A percentile compares a stretch with the other conserved stretches of the same genome.
Evolutionary conservation across 2,888 invertebrate genomes (phyloP).

Genomic region (Ypsolopha scabrella): DNA sequence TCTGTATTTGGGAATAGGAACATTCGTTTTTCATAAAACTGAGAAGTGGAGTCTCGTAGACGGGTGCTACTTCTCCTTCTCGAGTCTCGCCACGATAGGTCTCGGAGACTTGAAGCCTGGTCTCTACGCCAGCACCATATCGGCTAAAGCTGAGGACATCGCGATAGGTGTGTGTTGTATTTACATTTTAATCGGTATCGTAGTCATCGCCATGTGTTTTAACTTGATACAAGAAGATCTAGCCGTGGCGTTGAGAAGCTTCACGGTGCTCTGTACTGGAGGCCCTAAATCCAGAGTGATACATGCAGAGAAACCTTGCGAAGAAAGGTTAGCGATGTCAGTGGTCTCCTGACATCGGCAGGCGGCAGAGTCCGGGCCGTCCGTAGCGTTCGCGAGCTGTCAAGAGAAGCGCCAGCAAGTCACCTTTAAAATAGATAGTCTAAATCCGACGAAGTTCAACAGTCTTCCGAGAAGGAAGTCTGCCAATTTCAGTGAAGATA

Average conservation of each 20-base stretch:
- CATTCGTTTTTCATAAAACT: constrained; percentile 88
- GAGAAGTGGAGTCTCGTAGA: constrained; percentile 94
- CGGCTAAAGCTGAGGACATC: constrained; percentile 67
- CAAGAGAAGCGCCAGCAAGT: constrained; percentile 37
- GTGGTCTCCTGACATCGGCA: constrained; percentile 70
- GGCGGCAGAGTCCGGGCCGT: constrained; percentile 38
- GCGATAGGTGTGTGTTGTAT: constrained; percentile 83
- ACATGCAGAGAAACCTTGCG: constrained; percentile 54
- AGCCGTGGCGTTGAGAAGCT: constrained; percentile 27
- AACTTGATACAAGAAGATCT: constrained; percentile 87
- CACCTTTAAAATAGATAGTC: constrained; percentile 45
- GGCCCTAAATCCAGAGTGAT: constrained; percentile 38
- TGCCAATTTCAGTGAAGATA: constrained; percentile 37
- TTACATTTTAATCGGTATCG: constrained; percentile 87
- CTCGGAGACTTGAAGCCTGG: constrained; percentile 85
- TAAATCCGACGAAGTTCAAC: constrained; percentile 61
- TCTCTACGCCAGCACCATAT: constrained; percentile 57
- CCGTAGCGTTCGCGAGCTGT: constrained; percentile 24
- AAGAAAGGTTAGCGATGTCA: constrained; percentile 64
- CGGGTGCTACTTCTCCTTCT: constrained; percentile 86
- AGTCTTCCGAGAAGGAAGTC: constrained; percentile 67
- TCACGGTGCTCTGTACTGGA: constrained; percentile 31
- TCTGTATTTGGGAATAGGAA: constrained; percentile 89
- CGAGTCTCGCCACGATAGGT: constrained; percentile 84
- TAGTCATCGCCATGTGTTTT: constrained; percentile 89